Base-by-base conservation (phyloP, 2,888 invertebrate species). In the Himalopsyche kuldschensis region DNA sequence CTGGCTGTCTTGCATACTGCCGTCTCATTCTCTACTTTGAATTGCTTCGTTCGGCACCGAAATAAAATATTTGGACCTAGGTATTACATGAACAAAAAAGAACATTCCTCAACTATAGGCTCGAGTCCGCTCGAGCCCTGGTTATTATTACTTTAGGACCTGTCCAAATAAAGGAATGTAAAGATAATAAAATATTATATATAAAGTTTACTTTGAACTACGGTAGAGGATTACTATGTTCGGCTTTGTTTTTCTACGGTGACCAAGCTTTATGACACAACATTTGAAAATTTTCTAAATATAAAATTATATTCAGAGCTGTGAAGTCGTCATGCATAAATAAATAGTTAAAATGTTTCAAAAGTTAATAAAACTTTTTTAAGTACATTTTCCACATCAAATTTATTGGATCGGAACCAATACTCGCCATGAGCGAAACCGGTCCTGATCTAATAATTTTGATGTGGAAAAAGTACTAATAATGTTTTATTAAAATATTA, bases 131-230 rank as follows among this genome's bases (percentile, higher is more conserved):
- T 17, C 27, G 31, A 55, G 69, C 80, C 82, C 82, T 55, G 80
- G 82, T 80, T 84, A 82, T 69, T 69, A 69, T 84, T 84, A 82
- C 84, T 82, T 78, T 79, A 80, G 82, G 84, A 76, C 84, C 84
- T 80, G 82, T 84, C 82, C 79, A 84, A 84, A 84, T 84, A 84
- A 82, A 84, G 80, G 84, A 84, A 84, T 82, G 84, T 80, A 84
- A 82, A 78, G 82, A 84, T 84, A 84, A 84, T 84, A 84, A 84
- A 84, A 84, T 82, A 69, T 69, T 69, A 82, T 84, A 84, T 82
- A 82, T 79, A 35, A 79, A 81, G 79, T 81, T 79, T 79, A 79
- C 79, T 82, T 41, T 78, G 78, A 41, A 78, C 82, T 46, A 78
- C 78, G 78, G 30, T 69, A 30, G 8, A 11, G 69, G 11, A 69